These are phyloP conservation scores for Speoplatyrhinus poulsoni DNA, from an alignment of 2,113 vertebrate genomes.

Conservation along the genomic window DNA sequence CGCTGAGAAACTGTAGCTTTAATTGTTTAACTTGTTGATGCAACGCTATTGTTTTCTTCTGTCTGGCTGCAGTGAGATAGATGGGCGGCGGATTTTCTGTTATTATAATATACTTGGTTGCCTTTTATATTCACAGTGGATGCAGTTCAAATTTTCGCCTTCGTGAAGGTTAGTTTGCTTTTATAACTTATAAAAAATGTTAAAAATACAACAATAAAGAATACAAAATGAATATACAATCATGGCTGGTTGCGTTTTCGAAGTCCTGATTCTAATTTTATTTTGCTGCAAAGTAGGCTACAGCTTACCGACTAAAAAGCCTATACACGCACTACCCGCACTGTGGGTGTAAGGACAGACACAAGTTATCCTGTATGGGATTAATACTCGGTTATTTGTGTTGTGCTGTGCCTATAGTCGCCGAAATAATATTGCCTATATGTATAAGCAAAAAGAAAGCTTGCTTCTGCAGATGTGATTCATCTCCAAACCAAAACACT, in stretches of 20 bases:
- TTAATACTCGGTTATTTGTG: constrained; percentile 3
- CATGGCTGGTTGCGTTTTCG: constrained; percentile 30
- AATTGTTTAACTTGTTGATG: constrained; percentile 77
- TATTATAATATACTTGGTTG: constrained; percentile 45
- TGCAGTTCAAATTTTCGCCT: constrained; percentile 57
- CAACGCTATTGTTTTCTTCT: constrained; percentile 43
- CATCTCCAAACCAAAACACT: constrained; percentile 61
- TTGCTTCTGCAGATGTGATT: constrained; percentile 68
- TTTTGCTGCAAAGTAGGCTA: constrained; percentile 69
- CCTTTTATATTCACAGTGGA: constrained; percentile 45
- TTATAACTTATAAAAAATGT: constrained; percentile 15
- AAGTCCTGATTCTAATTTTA: constrained; percentile 37
- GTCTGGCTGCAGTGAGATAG: constrained; percentile 58
- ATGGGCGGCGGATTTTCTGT: constrained; percentile 62
- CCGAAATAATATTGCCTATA: neutral
- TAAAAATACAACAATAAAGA: neutral
- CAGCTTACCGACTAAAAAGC: constrained; percentile 36
- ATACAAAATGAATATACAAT: neutral
- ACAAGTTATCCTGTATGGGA: constrained; percentile 28
- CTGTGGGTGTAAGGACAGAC: constrained; percentile 37
- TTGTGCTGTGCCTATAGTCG: constrained; percentile 39
- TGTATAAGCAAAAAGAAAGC: constrained; percentile 1
- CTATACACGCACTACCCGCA: constrained; percentile 16
- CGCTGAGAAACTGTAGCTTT: constrained; percentile 37
- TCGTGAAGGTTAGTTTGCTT: constrained; percentile 60